phyloP scores from a whole-genome alignment of 2,113 vertebrate species.

The Sus scrofa region DNA sequence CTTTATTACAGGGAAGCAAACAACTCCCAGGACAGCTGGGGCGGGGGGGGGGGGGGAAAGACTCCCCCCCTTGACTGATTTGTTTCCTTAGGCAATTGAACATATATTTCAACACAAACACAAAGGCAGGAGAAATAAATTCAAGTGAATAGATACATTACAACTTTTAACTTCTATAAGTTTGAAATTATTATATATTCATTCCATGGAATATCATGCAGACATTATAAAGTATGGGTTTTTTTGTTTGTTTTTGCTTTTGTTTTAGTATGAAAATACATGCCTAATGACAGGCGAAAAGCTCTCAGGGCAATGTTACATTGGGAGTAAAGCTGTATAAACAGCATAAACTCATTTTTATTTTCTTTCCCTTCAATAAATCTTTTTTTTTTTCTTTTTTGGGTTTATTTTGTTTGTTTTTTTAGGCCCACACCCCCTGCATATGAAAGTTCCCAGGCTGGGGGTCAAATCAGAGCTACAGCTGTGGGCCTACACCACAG shows the following conservation, averaged over 20 bases:
- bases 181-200: neutral
- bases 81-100: neutral
- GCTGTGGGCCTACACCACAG: too few relatives aligned
- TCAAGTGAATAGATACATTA: slow-evolving; percentile 20
- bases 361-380: too few relatives aligned
- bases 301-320: neutral
- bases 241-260: too few relatives aligned
- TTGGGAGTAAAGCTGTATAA: neutral
- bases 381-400: too few relatives aligned
- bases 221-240: neutral
- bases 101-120: neutral
- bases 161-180: slow-evolving; percentile 11
- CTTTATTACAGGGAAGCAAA: too few relatives aligned
- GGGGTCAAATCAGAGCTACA: too few relatives aligned
- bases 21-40: too few relatives aligned
- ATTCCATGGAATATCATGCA: neutral
- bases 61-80: neutral
- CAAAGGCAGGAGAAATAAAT: neutral
- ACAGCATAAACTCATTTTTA: neutral
- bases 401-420: too few relatives aligned
- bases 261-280: neutral
- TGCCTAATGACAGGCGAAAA: neutral
- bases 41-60: too few relatives aligned
- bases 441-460: too few relatives aligned
- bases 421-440: too few relatives aligned